Conservation (phyloP, 2,797 vertebrate species). For the Coregonus suidteri region DNA sequence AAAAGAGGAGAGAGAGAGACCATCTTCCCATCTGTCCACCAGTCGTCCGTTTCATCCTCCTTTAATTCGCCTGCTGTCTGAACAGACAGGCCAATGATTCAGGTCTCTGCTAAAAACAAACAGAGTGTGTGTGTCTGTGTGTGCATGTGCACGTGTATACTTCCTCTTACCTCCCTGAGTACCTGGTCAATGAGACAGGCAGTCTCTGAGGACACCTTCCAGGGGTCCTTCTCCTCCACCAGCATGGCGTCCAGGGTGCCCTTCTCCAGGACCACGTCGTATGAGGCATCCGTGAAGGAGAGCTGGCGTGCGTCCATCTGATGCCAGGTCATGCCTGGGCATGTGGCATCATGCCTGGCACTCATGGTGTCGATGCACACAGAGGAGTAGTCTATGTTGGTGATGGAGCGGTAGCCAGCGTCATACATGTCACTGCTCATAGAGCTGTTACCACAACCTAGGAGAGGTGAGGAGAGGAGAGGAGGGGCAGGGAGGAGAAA, state of each 20-base stretch:
- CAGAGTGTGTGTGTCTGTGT: constrained; percentile 1
- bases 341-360: constrained; percentile 67
- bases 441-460: constrained; percentile 91
- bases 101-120: constrained; percentile 27
- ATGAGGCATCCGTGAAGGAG: constrained; percentile 75
- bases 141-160: neutral
- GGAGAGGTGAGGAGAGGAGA: neutral
- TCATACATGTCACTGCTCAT: constrained; percentile 81
- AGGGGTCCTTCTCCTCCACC: constrained; percentile 86
- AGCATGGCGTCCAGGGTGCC: constrained; percentile 88
- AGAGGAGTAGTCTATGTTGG: constrained; percentile 86
- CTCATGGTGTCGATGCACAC: constrained; percentile 86
- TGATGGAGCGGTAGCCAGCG: constrained; percentile 81
- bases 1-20: neutral
- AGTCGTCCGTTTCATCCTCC: constrained; percentile 53
- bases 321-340: constrained; percentile 82
- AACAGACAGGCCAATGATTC: constrained; percentile 40
- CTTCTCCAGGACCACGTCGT: constrained; percentile 89
- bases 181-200: constrained; percentile 72
- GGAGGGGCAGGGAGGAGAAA: neutral
- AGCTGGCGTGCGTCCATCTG: constrained; percentile 86
- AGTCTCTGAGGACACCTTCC: constrained; percentile 76
- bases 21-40: constrained; percentile 65
- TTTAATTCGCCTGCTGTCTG: constrained; percentile 60
- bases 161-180: constrained; percentile 68